phyloP scores from a whole-genome alignment of 2,113 vertebrate species.

The Platichthys stellatus region DNA sequence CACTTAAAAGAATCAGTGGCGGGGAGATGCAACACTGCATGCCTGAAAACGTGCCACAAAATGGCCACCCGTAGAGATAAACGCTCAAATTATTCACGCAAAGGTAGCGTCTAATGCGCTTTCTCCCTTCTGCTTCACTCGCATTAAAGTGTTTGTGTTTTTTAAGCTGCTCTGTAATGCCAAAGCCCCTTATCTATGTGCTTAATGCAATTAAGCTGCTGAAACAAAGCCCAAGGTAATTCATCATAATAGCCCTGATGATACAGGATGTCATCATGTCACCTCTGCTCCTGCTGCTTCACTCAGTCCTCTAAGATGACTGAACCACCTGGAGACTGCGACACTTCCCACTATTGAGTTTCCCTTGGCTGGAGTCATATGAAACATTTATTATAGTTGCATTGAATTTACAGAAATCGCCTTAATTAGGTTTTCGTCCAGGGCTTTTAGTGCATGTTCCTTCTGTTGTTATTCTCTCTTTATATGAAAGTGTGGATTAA shows the following conservation, averaged over 20 bases:
- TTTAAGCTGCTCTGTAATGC: slow-evolving; percentile 69
- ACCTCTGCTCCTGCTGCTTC: slow-evolving; percentile 54
- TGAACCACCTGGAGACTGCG: slow-evolving; percentile 34
- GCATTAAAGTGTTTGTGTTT: slow-evolving; percentile 35
- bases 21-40: background rate
- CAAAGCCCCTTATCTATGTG: slow-evolving; percentile 65
- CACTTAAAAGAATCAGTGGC: slow-evolving; percentile 42
- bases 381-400: slow-evolving; percentile 26
- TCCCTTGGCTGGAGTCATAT: slow-evolving; percentile 4
- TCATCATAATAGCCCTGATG: slow-evolving; percentile 73
- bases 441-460: background rate
- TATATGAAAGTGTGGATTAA: background rate
- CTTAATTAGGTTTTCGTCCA: slow-evolving; percentile 1
- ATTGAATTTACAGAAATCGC: background rate
- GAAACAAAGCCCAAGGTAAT: slow-evolving; percentile 76
- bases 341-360: slow-evolving; percentile 7
- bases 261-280: slow-evolving; percentile 64
- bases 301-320: slow-evolving; percentile 14
- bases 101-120: slow-evolving; percentile 1
- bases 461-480: background rate
- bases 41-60: slow-evolving; percentile 11
- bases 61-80: background rate
- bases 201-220: slow-evolving; percentile 67
- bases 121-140: background rate
- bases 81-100: slow-evolving; percentile 8